These are phyloP conservation scores for Drosophila yooni DNA, from an alignment of 2,888 invertebrate genomes.

Conservation along the genomic window DNA sequence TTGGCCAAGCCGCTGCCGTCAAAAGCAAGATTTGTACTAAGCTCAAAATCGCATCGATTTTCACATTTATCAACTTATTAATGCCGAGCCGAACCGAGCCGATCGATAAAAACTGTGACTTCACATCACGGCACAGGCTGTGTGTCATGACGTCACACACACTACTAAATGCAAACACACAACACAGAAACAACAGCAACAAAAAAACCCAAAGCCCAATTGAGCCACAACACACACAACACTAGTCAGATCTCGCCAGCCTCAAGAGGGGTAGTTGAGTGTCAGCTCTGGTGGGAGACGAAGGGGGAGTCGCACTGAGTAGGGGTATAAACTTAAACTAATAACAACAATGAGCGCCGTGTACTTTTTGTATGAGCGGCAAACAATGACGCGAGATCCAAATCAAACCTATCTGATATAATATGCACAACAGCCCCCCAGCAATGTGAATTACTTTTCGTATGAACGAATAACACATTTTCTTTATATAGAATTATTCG, in stretches of 20 bases:
- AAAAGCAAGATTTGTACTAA: constrained; percentile 73
- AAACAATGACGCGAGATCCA: constrained; percentile 73
- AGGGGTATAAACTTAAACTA: constrained; percentile 30
- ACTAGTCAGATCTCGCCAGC: constrained; percentile 14
- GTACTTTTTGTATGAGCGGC: constrained; percentile 53
- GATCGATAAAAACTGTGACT: constrained; percentile 30
- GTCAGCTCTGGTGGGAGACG: neutral
- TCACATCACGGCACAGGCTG: constrained; percentile 21
- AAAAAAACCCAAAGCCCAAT: constrained; percentile 64
- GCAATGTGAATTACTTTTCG: constrained; percentile 29
- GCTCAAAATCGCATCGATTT: constrained; percentile 64
- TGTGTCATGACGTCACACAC: constrained; percentile 61
- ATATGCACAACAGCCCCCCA: constrained; percentile 13
- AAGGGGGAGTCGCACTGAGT: neutral
- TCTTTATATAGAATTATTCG: neutral
- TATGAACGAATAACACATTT: constrained; percentile 10
- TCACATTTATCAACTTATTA: constrained; percentile 72
- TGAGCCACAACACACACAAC: constrained; percentile 23
- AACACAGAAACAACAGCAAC: neutral
- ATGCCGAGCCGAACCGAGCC: constrained; percentile 23
- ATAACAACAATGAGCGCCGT: constrained; percentile 40
- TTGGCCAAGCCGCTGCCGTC: constrained; percentile 49
- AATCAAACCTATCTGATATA: constrained; percentile 61
- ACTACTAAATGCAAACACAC: constrained; percentile 34
- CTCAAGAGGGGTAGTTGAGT: constrained; percentile 12